Percentiles rank a stretch among this genome's conserved stretches.
Conservation (phyloP, 35 echinoderm and acorn worm species). For the Ptychodera flava region DNA sequence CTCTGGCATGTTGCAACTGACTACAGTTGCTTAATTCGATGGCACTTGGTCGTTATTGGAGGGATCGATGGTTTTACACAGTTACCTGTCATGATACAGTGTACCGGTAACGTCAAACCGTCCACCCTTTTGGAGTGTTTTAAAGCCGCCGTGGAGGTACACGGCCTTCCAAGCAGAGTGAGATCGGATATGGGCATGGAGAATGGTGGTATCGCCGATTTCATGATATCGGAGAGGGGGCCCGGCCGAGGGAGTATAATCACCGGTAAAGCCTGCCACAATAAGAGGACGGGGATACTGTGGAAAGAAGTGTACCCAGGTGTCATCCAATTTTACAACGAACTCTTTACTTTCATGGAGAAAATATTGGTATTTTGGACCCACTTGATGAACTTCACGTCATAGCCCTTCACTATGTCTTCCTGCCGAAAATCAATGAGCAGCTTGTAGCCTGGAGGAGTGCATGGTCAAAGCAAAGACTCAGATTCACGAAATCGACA, state of each 20-base stretch:
- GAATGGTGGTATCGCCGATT: not conserved
- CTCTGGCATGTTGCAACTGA: not conserved
- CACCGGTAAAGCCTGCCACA: not conserved
- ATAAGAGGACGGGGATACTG: not conserved
- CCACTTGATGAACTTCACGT: not conserved
- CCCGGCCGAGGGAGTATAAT: not conserved
- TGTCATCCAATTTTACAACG: not conserved
- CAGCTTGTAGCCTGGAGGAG: not conserved
- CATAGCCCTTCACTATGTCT: not conserved
- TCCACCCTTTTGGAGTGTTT: not conserved
- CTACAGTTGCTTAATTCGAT: not conserved
- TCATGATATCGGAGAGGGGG: not conserved
- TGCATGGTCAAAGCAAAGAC: not conserved
- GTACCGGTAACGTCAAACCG: not conserved
- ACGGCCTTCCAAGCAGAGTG: not conserved
- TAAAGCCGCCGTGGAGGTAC: not conserved
- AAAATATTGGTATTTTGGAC: not conserved
- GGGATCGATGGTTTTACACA: not conserved
- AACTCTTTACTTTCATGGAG: not conserved
- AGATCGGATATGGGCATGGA: not conserved
- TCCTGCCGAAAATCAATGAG: not conserved
- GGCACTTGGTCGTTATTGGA: not conserved
- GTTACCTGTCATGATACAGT: not conserved
- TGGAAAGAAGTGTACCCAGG: not conserved
- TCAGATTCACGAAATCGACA: not conserved